Evolutionary conservation across 1,140 invertebrate species (phyloP).

Genomic region (Ruditapes philippinarum): DNA sequence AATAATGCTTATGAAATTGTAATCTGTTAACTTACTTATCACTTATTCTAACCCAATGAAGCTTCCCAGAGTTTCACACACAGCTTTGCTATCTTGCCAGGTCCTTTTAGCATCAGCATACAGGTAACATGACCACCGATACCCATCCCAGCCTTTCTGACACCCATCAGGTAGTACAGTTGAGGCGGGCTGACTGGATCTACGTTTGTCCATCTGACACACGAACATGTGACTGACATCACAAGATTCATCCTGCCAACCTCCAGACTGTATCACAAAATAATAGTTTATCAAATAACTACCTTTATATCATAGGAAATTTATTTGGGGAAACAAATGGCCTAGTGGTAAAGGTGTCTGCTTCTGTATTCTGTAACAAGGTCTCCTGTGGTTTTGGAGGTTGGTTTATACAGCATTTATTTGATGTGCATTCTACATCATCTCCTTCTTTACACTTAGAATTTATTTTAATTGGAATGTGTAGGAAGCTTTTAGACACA

Average conservation of each 20-base stretch:
- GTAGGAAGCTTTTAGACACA: too few relatives aligned
- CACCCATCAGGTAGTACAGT: conserved; percentile 43
- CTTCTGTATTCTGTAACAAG: too few relatives aligned
- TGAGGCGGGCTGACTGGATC: conserved; percentile 47
- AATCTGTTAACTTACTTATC: conserved; percentile 53
- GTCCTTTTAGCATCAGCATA: conserved; percentile 67
- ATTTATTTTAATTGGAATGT: too few relatives aligned
- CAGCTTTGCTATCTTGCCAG: conserved; percentile 69
- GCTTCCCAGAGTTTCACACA: conserved; percentile 73
- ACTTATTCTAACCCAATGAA: conserved; percentile 72
- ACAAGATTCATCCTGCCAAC: conserved; percentile 72
- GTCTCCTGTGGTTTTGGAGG: too few relatives aligned
- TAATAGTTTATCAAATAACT: too few relatives aligned
- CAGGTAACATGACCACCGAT: conserved; percentile 77
- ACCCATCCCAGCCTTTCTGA: conserved; percentile 69
- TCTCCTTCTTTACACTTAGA: too few relatives aligned
- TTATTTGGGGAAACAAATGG: too few relatives aligned
- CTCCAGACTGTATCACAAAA: conserved; percentile 62
- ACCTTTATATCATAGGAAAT: too few relatives aligned
- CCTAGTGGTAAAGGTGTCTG: too few relatives aligned
- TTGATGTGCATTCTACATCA: too few relatives aligned
- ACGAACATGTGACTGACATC: conserved; percentile 66
- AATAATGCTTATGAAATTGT: too few relatives aligned
- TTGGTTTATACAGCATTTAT: too few relatives aligned
- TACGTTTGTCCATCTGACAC: conserved; percentile 69